Evolutionary conservation across 2,888 invertebrate species (phyloP).

Genomic region (Sminthurinus aureus): DNA sequence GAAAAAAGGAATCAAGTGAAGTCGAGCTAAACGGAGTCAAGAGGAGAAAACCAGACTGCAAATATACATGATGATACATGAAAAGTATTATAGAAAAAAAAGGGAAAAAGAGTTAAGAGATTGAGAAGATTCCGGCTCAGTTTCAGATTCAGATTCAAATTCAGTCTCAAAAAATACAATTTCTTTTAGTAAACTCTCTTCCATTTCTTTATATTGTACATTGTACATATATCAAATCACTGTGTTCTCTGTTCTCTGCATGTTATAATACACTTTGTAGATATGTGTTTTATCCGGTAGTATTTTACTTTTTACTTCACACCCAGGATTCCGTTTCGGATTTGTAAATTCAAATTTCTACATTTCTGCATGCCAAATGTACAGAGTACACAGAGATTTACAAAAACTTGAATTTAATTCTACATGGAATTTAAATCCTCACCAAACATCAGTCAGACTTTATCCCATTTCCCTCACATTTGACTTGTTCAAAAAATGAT

Average conservation of each 20-base stretch:
- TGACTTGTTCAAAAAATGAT: too few relatives aligned
- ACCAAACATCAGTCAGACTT: too few relatives aligned
- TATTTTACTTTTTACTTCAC: not conserved
- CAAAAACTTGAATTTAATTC: too few relatives aligned
- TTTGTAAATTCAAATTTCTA: not conserved
- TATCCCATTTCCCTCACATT: too few relatives aligned
- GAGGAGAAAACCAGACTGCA: slow-evolving; percentile 27
- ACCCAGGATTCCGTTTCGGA: not conserved
- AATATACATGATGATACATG: slow-evolving; percentile 9
- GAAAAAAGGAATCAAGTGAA: slow-evolving; percentile 32
- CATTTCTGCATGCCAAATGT: slow-evolving; percentile 12
- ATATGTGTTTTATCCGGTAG: not conserved
- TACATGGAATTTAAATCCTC: too few relatives aligned
- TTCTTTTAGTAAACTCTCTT: not conserved
- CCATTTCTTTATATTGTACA: too few relatives aligned
- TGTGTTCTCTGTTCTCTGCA: not conserved
- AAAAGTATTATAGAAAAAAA: not conserved
- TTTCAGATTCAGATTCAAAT: not conserved
- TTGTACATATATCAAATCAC: not conserved
- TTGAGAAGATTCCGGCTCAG: not conserved
- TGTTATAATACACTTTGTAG: not conserved
- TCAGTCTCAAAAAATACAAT: not conserved
- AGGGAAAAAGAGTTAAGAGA: slow-evolving; percentile 10
- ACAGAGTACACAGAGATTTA: not conserved
- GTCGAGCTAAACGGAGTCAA: slow-evolving; percentile 32